These are phyloP conservation scores for Drosophila recens DNA, from an alignment of 2,888 invertebrate genomes.

Conservation along the genomic window DNA sequence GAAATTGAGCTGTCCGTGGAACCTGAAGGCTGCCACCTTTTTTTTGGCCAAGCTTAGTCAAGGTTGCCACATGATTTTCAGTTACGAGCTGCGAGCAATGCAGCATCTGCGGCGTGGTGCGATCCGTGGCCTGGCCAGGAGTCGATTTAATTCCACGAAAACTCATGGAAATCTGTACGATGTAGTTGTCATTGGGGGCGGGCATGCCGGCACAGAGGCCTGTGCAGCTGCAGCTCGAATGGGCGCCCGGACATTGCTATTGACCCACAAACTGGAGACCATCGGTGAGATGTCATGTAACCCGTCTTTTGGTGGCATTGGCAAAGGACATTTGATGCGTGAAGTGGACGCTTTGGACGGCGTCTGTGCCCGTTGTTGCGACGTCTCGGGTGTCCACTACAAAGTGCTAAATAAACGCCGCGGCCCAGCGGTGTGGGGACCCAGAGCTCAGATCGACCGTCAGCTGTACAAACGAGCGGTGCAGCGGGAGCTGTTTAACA, in stretches of 20 bases:
- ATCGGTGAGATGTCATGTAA: constrained; percentile 98
- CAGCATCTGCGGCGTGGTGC: constrained; percentile 51
- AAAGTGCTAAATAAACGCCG: constrained; percentile 92
- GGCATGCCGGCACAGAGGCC: constrained; percentile 96
- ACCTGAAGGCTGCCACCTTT: too few species aligned
- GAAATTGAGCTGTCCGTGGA: too few species aligned
- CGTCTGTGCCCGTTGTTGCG: constrained; percentile 92
- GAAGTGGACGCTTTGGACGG: constrained; percentile 96
- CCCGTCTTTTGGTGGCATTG: constrained; percentile 96
- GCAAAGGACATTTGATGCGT: constrained; percentile 94
- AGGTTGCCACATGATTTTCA: too few species aligned
- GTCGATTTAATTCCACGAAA: constrained; percentile 11
- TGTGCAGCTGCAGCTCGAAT: constrained; percentile 93
- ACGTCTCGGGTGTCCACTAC: constrained; percentile 92
- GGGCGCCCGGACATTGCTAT: constrained; percentile 91
- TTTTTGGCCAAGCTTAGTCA: too few species aligned
- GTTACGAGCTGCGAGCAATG: constrained; percentile 36
- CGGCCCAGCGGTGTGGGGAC: constrained; percentile 96
- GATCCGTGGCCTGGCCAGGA: constrained; percentile 26
- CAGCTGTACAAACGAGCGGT: constrained; percentile 91
- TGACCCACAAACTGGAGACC: constrained; percentile 93
- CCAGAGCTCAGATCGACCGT: constrained; percentile 94
- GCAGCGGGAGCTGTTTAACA: constrained; percentile 89
- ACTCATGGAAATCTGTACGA: constrained; percentile 85
- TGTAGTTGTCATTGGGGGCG: constrained; percentile 95